phyloP scores from a whole-genome alignment of 2,797 vertebrate genomes.

The Hoplostethus atlanticus region DNA sequence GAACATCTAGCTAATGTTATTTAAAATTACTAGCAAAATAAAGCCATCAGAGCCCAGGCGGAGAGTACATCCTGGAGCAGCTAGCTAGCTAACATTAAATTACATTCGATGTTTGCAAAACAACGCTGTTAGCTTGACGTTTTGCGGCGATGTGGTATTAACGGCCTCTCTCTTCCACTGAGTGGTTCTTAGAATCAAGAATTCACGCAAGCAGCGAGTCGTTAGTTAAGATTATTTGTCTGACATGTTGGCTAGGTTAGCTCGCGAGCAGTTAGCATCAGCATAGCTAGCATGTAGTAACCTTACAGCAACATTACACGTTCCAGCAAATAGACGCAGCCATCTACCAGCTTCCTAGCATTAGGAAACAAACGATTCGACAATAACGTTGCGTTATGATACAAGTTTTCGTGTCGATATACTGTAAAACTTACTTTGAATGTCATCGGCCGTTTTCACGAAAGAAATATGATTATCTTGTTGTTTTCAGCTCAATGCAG shows the following conservation, averaged over 20 bases:
- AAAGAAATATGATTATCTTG: constrained; percentile 1
- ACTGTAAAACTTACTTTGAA: constrained; percentile 53
- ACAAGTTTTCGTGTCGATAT: rapidly evolving
- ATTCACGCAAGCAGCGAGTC: not conserved
- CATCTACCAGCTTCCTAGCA: constrained; percentile 20
- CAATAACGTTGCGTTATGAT: not conserved
- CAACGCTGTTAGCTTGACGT: not conserved
- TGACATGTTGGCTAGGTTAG: not conserved
- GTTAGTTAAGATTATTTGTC: not conserved
- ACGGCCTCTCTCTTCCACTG: rapidly evolving
- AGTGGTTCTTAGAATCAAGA: rapidly evolving
- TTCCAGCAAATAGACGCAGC: constrained; percentile 62
- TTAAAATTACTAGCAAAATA: not conserved
- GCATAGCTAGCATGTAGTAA: constrained; percentile 9
- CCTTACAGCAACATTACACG: not conserved
- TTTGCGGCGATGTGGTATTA: not conserved
- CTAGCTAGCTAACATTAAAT: constrained; percentile 23
- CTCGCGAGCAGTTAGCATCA: constrained; percentile 25
- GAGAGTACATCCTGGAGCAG: constrained; percentile 45
- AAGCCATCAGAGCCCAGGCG: not conserved
- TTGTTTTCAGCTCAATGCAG: constrained; percentile 65
- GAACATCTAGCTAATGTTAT: not conserved
- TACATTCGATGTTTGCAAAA: not conserved
- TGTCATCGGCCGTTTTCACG: constrained; percentile 65
- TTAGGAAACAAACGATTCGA: constrained; percentile 30